phyloP scores from a whole-genome alignment of 2,113 vertebrate genomes.

The Rhea pennata region DNA sequence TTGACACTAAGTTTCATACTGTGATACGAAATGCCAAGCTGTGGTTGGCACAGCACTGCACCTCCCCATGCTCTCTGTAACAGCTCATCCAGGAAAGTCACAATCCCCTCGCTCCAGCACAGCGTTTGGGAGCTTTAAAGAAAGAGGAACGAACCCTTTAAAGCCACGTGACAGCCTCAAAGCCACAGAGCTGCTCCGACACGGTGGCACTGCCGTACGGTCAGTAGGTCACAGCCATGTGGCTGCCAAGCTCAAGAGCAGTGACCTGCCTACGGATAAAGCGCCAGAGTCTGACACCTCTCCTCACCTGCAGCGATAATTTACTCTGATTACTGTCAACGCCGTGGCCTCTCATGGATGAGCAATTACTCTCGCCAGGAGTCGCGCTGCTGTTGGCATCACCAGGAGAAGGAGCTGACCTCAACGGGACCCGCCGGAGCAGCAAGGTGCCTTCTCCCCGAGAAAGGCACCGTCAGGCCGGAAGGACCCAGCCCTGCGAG shows the following conservation, averaged over 20 bases:
- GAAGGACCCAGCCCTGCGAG: not conserved
- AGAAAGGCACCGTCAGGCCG: not conserved
- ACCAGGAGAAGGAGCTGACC: not conserved
- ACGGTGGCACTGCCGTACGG: not conserved
- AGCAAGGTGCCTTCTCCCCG: not conserved
- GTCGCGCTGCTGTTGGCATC: rapidly evolving
- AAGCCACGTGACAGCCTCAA: not conserved
- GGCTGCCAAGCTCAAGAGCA: not conserved
- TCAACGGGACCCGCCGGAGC: not conserved
- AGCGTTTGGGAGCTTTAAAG: not conserved
- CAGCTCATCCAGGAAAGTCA: not conserved
- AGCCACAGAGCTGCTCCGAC: not conserved
- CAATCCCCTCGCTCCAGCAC: not conserved
- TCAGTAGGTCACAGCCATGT: not conserved
- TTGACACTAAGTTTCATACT: not conserved
- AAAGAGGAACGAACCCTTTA: not conserved
- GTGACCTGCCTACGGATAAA: not conserved
- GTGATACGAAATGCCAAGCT: not conserved
- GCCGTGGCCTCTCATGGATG: not conserved
- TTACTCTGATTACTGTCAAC: not conserved
- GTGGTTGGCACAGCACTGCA: not conserved
- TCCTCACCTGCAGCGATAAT: not conserved
- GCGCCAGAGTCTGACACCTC: not conserved
- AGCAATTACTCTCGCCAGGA: not conserved
- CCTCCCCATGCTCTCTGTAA: not conserved